Conservation (phyloP, 2,113 vertebrate genomes). For the Dicerorhinus sumatrensis region DNA sequence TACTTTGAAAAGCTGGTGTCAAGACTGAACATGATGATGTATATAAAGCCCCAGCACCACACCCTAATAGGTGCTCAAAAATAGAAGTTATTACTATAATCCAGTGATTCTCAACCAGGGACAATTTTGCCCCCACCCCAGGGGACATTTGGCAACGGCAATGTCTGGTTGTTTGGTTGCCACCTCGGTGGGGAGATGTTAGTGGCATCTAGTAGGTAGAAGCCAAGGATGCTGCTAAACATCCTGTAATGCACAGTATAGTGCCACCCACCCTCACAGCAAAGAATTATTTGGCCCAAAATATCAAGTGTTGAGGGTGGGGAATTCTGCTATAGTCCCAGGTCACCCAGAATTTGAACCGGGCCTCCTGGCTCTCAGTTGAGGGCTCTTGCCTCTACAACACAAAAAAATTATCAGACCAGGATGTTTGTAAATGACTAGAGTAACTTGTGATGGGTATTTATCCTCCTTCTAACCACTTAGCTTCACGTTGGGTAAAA, state of each 20-base stretch:
- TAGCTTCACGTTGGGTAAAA: not conserved
- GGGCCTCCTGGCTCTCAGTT: not conserved
- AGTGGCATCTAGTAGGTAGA: not conserved
- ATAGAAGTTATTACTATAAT: not conserved
- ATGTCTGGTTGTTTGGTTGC: not conserved
- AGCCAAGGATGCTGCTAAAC: not conserved
- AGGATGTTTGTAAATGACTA: not conserved
- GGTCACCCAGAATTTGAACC: not conserved
- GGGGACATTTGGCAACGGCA: not conserved
- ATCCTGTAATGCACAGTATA: not conserved
- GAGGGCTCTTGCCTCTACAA: not conserved
- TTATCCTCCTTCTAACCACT: not conserved
- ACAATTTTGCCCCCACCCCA: not conserved
- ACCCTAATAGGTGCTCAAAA: not conserved
- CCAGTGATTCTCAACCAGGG: not conserved
- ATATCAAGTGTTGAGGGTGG: not conserved
- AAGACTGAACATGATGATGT: not conserved
- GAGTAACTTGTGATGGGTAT: accelerated
- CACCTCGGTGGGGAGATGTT: not conserved
- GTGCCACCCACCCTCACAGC: not conserved
- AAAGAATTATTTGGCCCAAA: not conserved
- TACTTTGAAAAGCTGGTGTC: not conserved
- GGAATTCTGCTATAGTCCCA: not conserved
- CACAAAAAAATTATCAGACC: not conserved
- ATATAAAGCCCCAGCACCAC: not conserved